These are phyloP conservation scores for Alligator mississippiensis DNA, from an alignment of 2,113 vertebrate species.

Conservation along the genomic window DNA sequence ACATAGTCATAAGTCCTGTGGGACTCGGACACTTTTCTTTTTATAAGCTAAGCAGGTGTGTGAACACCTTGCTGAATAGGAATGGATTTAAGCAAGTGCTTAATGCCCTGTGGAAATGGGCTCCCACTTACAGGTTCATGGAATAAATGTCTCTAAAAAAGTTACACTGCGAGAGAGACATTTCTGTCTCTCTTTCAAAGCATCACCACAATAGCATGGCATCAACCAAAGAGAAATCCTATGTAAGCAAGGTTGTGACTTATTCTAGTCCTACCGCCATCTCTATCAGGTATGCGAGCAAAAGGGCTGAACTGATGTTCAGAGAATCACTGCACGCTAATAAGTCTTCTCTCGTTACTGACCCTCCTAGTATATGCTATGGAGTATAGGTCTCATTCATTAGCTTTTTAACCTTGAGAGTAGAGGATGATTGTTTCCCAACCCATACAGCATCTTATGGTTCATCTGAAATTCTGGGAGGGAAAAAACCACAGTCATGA, in stretches of 20 bases:
- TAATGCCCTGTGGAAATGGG: not conserved
- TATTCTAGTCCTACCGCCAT: not conserved
- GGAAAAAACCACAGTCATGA: not conserved
- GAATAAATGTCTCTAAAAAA: not conserved
- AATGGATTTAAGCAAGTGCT: not conserved
- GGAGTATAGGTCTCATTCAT: no score
- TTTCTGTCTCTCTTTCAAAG: not conserved
- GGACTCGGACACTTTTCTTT: not conserved
- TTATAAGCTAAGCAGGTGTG: not conserved
- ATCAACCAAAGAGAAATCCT: not conserved
- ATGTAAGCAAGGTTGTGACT: not conserved
- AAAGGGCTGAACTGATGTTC: not conserved
- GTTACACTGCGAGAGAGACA: not conserved
- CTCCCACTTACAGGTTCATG: not conserved
- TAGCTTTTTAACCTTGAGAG: not conserved
- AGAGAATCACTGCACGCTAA: rapidly evolving
- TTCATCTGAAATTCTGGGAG: not conserved
- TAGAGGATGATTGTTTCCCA: not conserved
- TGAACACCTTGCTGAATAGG: not conserved
- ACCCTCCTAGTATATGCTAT: not conserved
- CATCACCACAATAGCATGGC: not conserved
- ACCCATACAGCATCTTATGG: not conserved
- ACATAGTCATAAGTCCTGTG: not conserved
- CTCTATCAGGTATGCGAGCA: not conserved
- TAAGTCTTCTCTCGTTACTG: not conserved